Evolutionary conservation across 2,888 invertebrate genomes (phyloP).

Genomic region (Pyrrhia umbra): DNA sequence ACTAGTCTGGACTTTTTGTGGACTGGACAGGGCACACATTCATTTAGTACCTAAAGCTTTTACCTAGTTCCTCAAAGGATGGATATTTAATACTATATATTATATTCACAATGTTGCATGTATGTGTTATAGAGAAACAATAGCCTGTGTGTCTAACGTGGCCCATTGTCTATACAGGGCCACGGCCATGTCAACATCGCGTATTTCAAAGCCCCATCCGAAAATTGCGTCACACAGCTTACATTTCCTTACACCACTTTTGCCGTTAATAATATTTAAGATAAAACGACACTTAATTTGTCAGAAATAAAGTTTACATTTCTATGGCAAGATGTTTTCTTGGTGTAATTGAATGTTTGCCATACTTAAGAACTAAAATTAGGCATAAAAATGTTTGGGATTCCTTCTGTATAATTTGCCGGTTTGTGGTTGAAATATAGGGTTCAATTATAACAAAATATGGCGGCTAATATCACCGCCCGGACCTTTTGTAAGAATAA

Average conservation of each 20-base stretch:
- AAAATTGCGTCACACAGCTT: conserved; percentile 52
- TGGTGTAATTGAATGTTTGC: conserved; percentile 41
- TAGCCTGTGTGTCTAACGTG: not conserved
- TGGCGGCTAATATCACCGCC: conserved; percentile 14
- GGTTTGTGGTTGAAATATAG: conserved; percentile 33
- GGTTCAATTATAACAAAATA: conserved; percentile 37
- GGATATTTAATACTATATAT: not conserved
- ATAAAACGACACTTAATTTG: conserved; percentile 52
- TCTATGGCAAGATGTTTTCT: conserved; percentile 26
- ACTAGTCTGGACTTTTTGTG: no score
- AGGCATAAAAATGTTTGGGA: conserved; percentile 38
- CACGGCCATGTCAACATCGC: conserved; percentile 4
- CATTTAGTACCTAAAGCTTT: no score
- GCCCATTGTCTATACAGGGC: not conserved
- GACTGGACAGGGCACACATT: no score
- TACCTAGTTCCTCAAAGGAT: not conserved
- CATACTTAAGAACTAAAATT: conserved; percentile 46
- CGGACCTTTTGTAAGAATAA: not conserved
- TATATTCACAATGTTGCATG: not conserved
- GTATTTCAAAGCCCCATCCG: conserved; percentile 32
- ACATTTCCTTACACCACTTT: conserved; percentile 59
- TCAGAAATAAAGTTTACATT: conserved; percentile 43
- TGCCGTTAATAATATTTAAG: conserved; percentile 58
- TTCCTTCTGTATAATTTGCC: conserved; percentile 33
- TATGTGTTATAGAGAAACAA: not conserved